Evolutionary conservation across 2,888 invertebrate species (phyloP), one percentile per base, ranked within the genome.

Genomic region (Selenia dentaria): DNA sequence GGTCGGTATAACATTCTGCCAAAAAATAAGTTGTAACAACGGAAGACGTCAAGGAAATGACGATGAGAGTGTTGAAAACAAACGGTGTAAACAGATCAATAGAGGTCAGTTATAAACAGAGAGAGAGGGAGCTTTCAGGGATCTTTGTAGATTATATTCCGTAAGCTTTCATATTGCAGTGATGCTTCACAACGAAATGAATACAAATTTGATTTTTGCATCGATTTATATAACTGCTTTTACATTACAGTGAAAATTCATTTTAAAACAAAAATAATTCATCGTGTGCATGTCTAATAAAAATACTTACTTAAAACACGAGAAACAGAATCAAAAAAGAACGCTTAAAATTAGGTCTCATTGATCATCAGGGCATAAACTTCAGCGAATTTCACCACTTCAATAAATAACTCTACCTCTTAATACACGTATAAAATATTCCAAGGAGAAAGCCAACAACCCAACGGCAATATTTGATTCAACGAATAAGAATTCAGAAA

Each of bases 21-120:
- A 27, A 29, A 28, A 40, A 50, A 50, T 46, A 44, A 43, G 25
- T 33, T 27, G 39, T 29, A 14, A 33, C 37, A 51, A 49, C 38
- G 37, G 37, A 46, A 44, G 24, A 34, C 34, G 35, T 57, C 41
- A 57, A 63, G 62, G 57, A 57, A 52, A 59, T 59, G 54, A 51
- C 62, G 37, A 20, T 20, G 58, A 60, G 63, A 60, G 61, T 73
- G 79, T 67, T 67, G 70, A 67, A 74, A 79, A 75, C 76, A 74
- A 69, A 68, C 63, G 64, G 73, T 74, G 88, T 87, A 88, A 88
- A 89, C 87, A 88, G 83, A 81, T 88, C 87, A 77, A 87, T 86
- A 74, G 59, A 61, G 66, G 57, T 62, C 62, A 60, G 66, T 64
- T 59, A 62, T 67, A 69, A 61, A 64, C 62, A 61, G 64, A 58